Percentiles rank a stretch among this genome's conserved stretches.
These are phyloP conservation scores for Hydractinia symbiolongicarpus DNA, from an alignment of 30 jellyfish, hydroid and myxozoan genomes.

Conservation along the genomic window DNA sequence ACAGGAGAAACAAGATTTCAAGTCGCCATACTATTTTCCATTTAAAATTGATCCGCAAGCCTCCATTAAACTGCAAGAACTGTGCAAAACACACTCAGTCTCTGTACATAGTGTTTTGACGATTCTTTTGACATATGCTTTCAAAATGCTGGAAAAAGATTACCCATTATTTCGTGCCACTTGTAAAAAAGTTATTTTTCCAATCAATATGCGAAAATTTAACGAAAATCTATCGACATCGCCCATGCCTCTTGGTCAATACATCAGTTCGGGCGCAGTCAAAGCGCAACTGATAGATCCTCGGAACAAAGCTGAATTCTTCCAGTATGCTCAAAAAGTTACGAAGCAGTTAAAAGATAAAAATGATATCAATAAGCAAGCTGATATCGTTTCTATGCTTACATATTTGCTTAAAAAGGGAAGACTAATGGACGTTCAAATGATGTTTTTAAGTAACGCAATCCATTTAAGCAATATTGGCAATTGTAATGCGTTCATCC, in stretches of 20 bases:
- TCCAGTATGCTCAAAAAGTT: not conserved
- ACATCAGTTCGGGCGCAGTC: not conserved
- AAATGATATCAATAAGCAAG: not conserved
- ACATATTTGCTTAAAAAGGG: no score
- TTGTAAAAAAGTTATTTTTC: not conserved
- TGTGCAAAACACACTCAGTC: not conserved
- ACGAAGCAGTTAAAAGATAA: not conserved
- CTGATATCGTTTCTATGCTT: no score
- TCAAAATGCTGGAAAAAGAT: not conserved
- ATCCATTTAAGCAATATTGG: no score
- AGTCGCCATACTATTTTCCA: not conserved
- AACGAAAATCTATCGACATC: not conserved
- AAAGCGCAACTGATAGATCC: not conserved
- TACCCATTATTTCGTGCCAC: not conserved
- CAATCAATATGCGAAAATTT: slow-evolving; percentile 7
- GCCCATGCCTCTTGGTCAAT: slow-evolving; percentile 18
- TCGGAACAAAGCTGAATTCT: not conserved
- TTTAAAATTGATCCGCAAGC: not conserved
- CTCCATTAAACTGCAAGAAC: not conserved
- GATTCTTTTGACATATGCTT: not conserved
- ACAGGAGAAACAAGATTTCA: not conserved
- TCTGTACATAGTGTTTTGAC: slow-evolving; percentile 3
- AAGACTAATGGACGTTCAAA: no score
- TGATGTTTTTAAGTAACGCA: no score
- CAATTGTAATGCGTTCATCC: no score